These are phyloP conservation scores for Sciurus vulgaris DNA, from an alignment of 2,797 vertebrate species.

Conservation along the genomic window DNA sequence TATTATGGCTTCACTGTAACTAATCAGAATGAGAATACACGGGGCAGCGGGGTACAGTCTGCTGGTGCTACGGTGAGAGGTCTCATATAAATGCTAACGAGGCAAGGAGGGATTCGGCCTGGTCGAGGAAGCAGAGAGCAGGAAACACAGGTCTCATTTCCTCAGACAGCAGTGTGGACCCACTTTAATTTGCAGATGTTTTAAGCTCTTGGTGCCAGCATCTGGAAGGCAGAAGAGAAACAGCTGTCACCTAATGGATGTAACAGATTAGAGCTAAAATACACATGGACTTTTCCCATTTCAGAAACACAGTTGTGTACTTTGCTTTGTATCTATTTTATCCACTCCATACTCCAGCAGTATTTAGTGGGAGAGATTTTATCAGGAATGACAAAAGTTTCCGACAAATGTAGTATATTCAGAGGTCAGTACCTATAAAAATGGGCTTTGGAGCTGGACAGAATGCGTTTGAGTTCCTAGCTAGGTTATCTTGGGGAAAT, in stretches of 20 bases:
- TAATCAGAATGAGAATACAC: conserved; percentile 16
- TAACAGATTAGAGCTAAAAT: conserved; percentile 61
- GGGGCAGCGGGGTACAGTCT: not conserved
- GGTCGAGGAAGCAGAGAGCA: not conserved
- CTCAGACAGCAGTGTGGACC: not conserved
- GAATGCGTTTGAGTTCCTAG: not conserved
- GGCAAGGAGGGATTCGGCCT: not conserved
- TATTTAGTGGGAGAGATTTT: conserved; percentile 9
- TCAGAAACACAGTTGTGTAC: not conserved
- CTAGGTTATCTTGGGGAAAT: not conserved
- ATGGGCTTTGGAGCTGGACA: not conserved
- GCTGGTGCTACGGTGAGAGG: not conserved
- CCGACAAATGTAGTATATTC: not conserved
- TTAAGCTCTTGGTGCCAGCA: conserved; percentile 63
- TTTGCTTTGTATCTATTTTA: not conserved
- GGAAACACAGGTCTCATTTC: not conserved
- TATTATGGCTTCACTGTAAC: conserved; percentile 5
- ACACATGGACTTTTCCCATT: not conserved
- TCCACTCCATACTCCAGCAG: not conserved
- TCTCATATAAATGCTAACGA: conserved; percentile 71
- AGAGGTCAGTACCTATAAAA: not conserved
- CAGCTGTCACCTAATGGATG: not conserved
- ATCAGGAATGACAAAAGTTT: conserved; percentile 29
- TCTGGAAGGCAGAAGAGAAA: conserved; percentile 50
- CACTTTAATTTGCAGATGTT: conserved; percentile 43